Percentiles rank a stretch among this genome's conserved stretches.
These are phyloP conservation scores for Myoxocephalus aenaeus DNA, from an alignment of 2,797 vertebrate genomes.

Conservation along the genomic window DNA sequence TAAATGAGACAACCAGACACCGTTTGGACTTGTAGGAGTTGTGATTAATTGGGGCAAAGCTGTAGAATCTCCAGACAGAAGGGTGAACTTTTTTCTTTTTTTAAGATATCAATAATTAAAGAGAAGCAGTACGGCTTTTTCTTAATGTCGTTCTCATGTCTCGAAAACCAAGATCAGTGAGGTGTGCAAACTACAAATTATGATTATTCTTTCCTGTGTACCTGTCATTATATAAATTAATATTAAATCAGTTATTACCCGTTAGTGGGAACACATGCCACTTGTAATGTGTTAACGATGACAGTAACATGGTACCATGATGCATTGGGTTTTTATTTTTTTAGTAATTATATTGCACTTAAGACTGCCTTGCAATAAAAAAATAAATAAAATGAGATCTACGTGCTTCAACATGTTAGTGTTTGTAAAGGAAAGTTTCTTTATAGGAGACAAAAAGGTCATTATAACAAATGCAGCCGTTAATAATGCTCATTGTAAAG, in stretches of 20 bases:
- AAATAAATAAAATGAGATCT: not conserved
- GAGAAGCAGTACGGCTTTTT: slow-evolving; percentile 16
- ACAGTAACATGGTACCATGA: not conserved
- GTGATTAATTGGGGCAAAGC: slow-evolving; percentile 52
- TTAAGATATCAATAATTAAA: slow-evolving; percentile 33
- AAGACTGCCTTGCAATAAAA: not conserved
- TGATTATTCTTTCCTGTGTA: slow-evolving; percentile 8
- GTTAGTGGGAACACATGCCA: not conserved
- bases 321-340: not conserved
- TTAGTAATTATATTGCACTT: not conserved
- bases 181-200: slow-evolving; percentile 33
- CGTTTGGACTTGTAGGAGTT: not conserved
- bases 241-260: slow-evolving; percentile 9
- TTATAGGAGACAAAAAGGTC: not conserved
- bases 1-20: slow-evolving; percentile 41
- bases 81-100: slow-evolving; percentile 35
- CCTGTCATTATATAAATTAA: slow-evolving; percentile 7
- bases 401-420: not conserved
- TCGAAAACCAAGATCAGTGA: slow-evolving; percentile 27
- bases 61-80: slow-evolving; percentile 20
- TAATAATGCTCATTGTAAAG: not conserved
- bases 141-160: not conserved
- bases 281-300: slow-evolving; percentile 6
- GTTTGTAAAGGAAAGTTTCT: not conserved
- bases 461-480: not conserved